Base-by-base conservation (phyloP, 2,113 vertebrate genomes). In the Boulengeromyrus knoepffleri region DNA sequence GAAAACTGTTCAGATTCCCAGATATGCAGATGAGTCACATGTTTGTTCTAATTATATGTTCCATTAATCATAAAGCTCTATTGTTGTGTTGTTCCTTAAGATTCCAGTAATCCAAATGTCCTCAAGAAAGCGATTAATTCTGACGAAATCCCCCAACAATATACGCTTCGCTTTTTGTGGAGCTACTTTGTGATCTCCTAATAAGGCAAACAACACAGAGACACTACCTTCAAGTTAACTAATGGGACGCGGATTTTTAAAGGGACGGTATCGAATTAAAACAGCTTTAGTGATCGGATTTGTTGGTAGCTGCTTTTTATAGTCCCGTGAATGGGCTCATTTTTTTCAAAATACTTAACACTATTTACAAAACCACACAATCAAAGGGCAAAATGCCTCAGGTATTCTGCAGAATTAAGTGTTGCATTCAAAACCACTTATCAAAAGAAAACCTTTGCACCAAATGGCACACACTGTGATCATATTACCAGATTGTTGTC, bases 331-430 rank as follows among this genome's bases (percentile, higher is more conserved):
- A 62, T 24, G 24, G 15, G 19, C 56, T 39, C 27, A 46, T 66
- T 88, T 88, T 88, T 39, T 88, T 56, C 36, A 45, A 21, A 88
- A 62, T 6, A 88, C 56, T 42, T n/a, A 45, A 45, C 52, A 45
- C 87, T 56, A 21, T 88, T 88, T 50, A 62, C 39, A 88, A 62
- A 88, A 62, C 39, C 52, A 42, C 87, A 88, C 53, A 88, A 17
- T 19, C 31, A 42, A 58, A 88, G 87, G 56, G 87, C 39, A 45
- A 88, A 42, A 88, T 36, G 62, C 31, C 7, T 58, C 31, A 42
- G 36, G 6, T 52, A 87, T 52, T 49, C 85, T 52, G 27, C 85
- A 87, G 47, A 87, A 87, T 87, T 49, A 87, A 87, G 49, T 49
- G 15, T 31, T 50, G 85, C 5, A 21, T 87, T 87, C 46, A 87